A percentile compares a stretch with the other conserved stretches of the same genome.
Evolutionary conservation across 53 echinoderm and acorn worm genomes (phyloP).

Genomic region (Hippasteria phrygiana): DNA sequence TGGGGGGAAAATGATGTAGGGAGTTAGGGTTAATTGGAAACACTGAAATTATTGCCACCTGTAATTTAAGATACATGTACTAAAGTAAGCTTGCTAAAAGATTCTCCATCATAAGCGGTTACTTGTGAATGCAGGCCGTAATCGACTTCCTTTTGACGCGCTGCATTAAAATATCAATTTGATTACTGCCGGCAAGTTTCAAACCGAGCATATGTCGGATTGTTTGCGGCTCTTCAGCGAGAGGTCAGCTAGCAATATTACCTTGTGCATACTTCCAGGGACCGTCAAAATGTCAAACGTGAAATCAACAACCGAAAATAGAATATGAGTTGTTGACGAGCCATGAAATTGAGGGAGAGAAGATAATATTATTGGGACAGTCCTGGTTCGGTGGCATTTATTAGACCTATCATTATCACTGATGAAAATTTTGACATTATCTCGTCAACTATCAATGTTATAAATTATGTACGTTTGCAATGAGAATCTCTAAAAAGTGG

Average conservation of each 20-base stretch:
- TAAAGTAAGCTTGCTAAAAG: not conserved
- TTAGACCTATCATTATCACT: too few species aligned
- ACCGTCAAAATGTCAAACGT: not conserved
- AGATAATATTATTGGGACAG: not conserved
- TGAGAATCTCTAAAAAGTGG: too few species aligned
- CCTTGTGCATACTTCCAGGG: not conserved
- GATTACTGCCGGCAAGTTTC: not conserved
- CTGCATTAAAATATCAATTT: too few species aligned
- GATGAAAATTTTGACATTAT: too few species aligned
- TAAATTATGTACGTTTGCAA: too few species aligned
- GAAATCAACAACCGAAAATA: not conserved
- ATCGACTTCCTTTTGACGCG: too few species aligned
- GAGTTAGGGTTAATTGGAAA: not conserved
- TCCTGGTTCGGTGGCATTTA: not conserved
- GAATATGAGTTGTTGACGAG: not conserved
- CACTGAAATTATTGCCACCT: not conserved
- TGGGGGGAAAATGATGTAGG: too few species aligned
- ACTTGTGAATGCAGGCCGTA: too few species aligned
- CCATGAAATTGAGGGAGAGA: not conserved
- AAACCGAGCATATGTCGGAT: not conserved
- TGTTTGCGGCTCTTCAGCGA: not conserved
- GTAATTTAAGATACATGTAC: not conserved
- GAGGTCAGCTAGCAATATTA: not conserved
- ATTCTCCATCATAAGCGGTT: not conserved
- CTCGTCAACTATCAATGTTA: too few species aligned